Evolutionary conservation across 2,888 invertebrate species (phyloP), one percentile per base, ranked within the genome.

Genomic region (Oeneis ivallda): DNA sequence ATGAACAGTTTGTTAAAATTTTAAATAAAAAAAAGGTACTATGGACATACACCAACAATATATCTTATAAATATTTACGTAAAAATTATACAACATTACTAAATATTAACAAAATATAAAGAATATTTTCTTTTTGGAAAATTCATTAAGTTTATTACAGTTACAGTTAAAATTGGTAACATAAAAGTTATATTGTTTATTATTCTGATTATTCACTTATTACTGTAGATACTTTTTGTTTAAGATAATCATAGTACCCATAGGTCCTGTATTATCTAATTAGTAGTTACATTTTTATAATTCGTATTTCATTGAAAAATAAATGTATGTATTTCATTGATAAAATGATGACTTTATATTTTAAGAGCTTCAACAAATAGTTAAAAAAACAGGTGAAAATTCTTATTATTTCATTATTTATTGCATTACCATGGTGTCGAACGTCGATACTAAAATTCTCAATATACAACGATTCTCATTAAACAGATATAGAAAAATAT

Each of bases 401-500:
- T n/a, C n/a, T n/a, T n/a, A n/a, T n/a, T n/a, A 45, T n/a, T 15
- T 17, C 47, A 47, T 47, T 47, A 17, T n/a, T 26, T 26, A 26
- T 26, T 26, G 26, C 26, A 26, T 26, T 26, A 26, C 26, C 26
- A 26, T 26, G 26, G 26, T n/a, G 26, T 26, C 26, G 5, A 26
- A 4, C 2, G 3, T 26, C 26, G 5, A 26, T 26, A 26, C 3
- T 26, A 26, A 26, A 26, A 26, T 26, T 26, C 26, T 26, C 26
- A 52, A 32, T 26, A n/a, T 26, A n/a, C 32, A 26, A 39, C 49
- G 34, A 39, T 43, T 56, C 47, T 59, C n/a, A n/a, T n/a, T 58
- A 59, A 45, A 62, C 49, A 47, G 54, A 41, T 53, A 47, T 66
- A 62, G 41, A 66, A 66, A 62, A 62, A 62, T 66, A 57, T 60